Evolutionary conservation across 2,888 invertebrate species (phyloP).

Genomic region (Isoperla grammatica): DNA sequence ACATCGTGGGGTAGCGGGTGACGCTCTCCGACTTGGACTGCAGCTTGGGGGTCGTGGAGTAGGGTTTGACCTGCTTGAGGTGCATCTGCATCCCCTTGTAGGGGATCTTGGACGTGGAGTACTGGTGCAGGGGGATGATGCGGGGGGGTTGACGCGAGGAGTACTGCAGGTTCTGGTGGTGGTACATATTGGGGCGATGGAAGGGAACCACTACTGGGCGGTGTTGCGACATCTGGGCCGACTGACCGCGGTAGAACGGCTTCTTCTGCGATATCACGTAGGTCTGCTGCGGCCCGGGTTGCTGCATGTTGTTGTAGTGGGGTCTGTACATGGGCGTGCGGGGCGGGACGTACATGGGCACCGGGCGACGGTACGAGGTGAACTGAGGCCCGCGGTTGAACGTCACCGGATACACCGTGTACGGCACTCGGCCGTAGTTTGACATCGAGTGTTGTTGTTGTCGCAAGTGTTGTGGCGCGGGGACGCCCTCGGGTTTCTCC

Average conservation of each 20-base stretch:
- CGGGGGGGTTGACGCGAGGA: neutral
- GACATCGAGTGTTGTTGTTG: constrained; percentile 10
- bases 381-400: constrained; percentile 12
- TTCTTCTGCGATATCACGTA: constrained; percentile 23
- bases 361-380: constrained; percentile 18
- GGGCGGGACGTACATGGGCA: constrained; percentile 16
- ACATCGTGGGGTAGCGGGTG: neutral
- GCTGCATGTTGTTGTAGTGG: neutral
- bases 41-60: constrained; percentile 18
- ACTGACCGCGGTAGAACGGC: constrained; percentile 23
- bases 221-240: constrained; percentile 15
- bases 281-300: constrained; percentile 8
- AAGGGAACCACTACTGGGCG: constrained; percentile 5
- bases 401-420: neutral
- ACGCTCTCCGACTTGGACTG: constrained; percentile 22
- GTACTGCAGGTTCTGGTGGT: constrained; percentile 1
- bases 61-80: constrained; percentile 26
- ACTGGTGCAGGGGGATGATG: constrained; percentile 3
- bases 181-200: constrained; percentile 8
- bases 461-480: constrained; percentile 8
- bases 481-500: neutral
- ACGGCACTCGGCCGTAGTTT: neutral
- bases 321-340: constrained; percentile 16
- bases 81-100: constrained; percentile 22
- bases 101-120: neutral